These are phyloP conservation scores for Ramphastos sulfuratus DNA, from an alignment of 2,113 vertebrate species.

Conservation along the genomic window DNA sequence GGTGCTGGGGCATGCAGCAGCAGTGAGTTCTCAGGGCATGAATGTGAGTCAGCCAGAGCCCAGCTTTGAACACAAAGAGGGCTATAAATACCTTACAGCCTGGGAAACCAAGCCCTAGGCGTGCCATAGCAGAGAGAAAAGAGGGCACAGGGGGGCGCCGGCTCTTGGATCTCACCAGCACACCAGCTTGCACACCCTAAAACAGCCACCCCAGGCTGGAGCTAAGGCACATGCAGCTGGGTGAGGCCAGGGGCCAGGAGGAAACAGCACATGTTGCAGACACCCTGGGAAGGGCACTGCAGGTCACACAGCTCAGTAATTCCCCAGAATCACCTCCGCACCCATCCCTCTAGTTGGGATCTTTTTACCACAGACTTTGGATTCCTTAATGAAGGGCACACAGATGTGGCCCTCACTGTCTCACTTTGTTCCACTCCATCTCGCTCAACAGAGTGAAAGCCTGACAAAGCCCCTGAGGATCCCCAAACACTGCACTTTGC, in stretches of 20 bases:
- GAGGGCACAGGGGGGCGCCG: background rate
- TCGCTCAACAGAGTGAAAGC: background rate
- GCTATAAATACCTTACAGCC: slow-evolving; percentile 30
- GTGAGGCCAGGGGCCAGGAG: background rate
- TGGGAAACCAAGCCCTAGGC: slow-evolving; percentile 46
- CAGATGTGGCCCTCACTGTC: background rate
- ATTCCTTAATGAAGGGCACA: background rate
- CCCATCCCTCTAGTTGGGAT: background rate
- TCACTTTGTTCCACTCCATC: background rate
- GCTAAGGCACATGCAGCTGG: background rate
- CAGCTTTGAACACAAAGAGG: background rate
- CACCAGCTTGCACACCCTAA: background rate
- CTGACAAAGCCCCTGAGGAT: rapidly evolving
- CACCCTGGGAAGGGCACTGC: background rate
- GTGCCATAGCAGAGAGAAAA: slow-evolving; percentile 47
- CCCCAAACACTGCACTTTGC: background rate
- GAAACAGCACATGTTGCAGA: rapidly evolving
- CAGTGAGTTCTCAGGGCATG: background rate
- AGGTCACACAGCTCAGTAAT: background rate
- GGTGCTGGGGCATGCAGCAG: background rate
- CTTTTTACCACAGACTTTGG: background rate
- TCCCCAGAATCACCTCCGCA: background rate
- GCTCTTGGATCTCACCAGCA: background rate
- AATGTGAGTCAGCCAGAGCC: background rate
- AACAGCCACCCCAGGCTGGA: background rate